Base-by-base conservation (phyloP, 2,113 vertebrate genomes). In the Otocyon megalotis region DNA sequence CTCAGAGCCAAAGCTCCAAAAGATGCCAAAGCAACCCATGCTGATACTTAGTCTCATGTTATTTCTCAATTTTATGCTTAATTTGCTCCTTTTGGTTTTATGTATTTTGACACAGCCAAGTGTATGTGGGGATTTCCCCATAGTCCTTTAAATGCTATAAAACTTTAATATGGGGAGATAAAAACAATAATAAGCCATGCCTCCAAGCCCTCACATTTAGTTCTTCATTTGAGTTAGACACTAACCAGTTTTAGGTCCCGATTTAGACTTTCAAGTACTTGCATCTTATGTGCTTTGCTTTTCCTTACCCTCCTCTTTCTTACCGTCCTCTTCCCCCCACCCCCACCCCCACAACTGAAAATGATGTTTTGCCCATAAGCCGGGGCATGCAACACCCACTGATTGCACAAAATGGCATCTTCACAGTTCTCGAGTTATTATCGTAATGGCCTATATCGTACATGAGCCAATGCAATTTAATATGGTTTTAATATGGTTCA, bases 61-160 rank as follows among this genome's bases (percentile, higher is more conserved):
- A 97, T 94, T 96, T 97, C 95, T 96, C 97, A 96, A 95, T 97
- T 98, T 97, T 95, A 97, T 97, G 95, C 96, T 92, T 97, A 97
- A 98, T 97, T 98, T 97, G 91, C 79, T 97, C 94, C 97, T 97
- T 97, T 98, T 94, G 95, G 95, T 95, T 97, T 96, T 97, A 98
- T 97, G 96, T 83, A 97, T 97, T 98, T 96, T 96, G 90, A 97
- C 95, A 80, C 72, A 95, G 97, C 93, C 86, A 97, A 97, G 94
- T 85, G 84, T 97, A 82, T 82, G 72, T 48, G 95, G 84, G 95
- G 95, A 97, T 97, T 95, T 97, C 97, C 97, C 98, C 43, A 94
- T 1, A 94, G 97, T 93, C 96, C 97, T 97, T 97, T 97, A 97
- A 98, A 97, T 94, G 96, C 97, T 87, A 93, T 97, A 93, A 97